Evolutionary conservation across 1,140 invertebrate genomes (phyloP), one percentile per base, ranked within the genome.

Genomic region (Pachypsylla venusta): DNA sequence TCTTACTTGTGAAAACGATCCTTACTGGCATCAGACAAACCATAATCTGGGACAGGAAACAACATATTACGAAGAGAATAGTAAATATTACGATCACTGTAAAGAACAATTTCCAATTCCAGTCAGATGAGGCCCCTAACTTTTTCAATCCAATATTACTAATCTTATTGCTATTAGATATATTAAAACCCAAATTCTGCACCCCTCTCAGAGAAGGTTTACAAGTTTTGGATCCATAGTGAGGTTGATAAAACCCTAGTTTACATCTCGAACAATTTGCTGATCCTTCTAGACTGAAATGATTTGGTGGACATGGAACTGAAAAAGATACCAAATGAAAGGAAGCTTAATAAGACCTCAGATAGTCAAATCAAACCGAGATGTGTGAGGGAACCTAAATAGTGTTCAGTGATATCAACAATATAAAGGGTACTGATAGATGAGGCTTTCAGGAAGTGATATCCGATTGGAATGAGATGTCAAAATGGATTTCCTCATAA

Each of bases 171-270:
- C n/a, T n/a, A n/a, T n/a, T n/a, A n/a, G n/a, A n/a, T n/a, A n/a
- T n/a, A n/a, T n/a, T n/a, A n/a, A n/a, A n/a, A n/a, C n/a, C n/a
- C n/a, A n/a, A 19, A 22, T 5, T 5, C 16, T 48, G 42, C n/a
- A 48, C 16, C 3, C 42, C 42, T 48, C 22, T 48, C 7, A 35
- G n/a, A 35, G 30, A 35, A n/a, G 30, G 30, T n/a, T 48, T 48
- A 22, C 42, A 48, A n/a, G 16, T 48, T n/a, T 48, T 48, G 4
- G 42, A 48, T n/a, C 42, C 42, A 48, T 48, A 48, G 42, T 48
- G 16, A 19, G 42, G 42, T 19, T 48, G 42, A 48, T 48, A 48
- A 48, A 19, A 48, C 3, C 42, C 42, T 22, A 48, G 16, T n/a
- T 48, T 48, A 22, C 42, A 48, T 48, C n/a, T 48, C 16, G 22